Percentiles rank a stretch among this genome's conserved stretches.
phyloP scores from a whole-genome alignment of 1,140 invertebrate species.

The Antheraea mylitta region DNA sequence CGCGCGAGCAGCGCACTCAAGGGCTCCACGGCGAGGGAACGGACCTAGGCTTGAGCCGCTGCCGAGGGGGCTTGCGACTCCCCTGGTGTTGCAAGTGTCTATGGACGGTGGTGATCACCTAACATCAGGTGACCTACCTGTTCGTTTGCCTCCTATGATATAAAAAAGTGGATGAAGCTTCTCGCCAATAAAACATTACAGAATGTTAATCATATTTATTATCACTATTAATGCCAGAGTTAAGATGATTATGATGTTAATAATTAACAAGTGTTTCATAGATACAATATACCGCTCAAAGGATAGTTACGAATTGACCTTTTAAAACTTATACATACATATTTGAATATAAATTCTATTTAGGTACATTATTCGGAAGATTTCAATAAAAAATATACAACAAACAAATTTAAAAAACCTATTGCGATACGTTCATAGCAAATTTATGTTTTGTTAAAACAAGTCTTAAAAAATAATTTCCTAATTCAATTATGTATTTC shows the following conservation, averaged over 20 bases:
- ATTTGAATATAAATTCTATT: background rate
- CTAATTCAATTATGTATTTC: no score
- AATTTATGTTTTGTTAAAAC: background rate
- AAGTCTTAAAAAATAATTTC: background rate
- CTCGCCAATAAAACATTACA: constrained; percentile 27
- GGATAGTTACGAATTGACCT: constrained; percentile 52
- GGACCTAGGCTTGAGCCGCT: no score
- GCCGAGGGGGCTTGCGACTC: no score
- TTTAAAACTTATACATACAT: background rate
- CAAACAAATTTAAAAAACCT: constrained; percentile 10
- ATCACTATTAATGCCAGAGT: constrained; percentile 60
- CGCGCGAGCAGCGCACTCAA: no score
- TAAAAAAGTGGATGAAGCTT: no score
- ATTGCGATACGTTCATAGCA: constrained; percentile 18
- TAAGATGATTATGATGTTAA: constrained; percentile 63
- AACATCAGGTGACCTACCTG: no score
- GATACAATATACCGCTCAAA: constrained; percentile 42
- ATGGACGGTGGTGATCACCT: no score
- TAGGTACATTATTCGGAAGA: background rate
- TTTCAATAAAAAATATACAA: background rate
- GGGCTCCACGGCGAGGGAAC: no score
- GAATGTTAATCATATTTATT: constrained; percentile 71
- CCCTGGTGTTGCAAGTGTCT: no score
- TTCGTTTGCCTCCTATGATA: no score
- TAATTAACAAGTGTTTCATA: constrained; percentile 22